Percentiles rank a stretch among this genome's conserved stretches.
Conservation (phyloP, 2,888 invertebrate genomes). For the Ypsolopha sequella region DNA sequence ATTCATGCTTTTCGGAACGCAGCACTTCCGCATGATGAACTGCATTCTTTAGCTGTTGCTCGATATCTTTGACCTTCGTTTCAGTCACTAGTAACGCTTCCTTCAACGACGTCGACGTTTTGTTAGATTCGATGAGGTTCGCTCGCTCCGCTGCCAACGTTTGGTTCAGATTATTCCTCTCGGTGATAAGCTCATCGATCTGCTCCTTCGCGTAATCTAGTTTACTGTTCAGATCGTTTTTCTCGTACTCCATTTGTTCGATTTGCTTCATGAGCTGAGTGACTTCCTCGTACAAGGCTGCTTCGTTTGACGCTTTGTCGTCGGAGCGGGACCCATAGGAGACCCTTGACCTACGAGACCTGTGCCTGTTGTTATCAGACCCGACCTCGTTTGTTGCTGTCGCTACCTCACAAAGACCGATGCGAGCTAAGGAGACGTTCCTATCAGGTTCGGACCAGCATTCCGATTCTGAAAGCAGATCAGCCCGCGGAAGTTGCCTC, state of each 20-base stretch:
- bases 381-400: constrained; percentile 30
- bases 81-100: constrained; percentile 30
- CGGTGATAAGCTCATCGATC: constrained; percentile 33
- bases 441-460: constrained; percentile 91
- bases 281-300: constrained; percentile 67
- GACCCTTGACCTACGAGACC: constrained; percentile 50
- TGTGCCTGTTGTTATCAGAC: constrained; percentile 41
- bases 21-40: constrained; percentile 34
- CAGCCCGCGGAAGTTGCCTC: constrained; percentile 39
- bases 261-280: constrained; percentile 44
- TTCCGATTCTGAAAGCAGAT: constrained; percentile 77
- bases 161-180: constrained; percentile 36
- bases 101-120: constrained; percentile 30
- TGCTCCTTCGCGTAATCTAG: constrained; percentile 39
- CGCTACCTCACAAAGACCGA: constrained; percentile 70
- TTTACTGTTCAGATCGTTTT: constrained; percentile 54
- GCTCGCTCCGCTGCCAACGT: constrained; percentile 27
- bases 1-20: constrained; percentile 45
- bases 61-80: constrained; percentile 33
- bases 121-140: constrained; percentile 30
- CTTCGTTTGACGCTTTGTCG: constrained; percentile 61
- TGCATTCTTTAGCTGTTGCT: constrained; percentile 35
- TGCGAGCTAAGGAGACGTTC: constrained; percentile 83
- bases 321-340: constrained; percentile 54
- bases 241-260: constrained; percentile 39